These are phyloP conservation scores for Zaprionus tsacasi DNA, from an alignment of 1,140 invertebrate species.

Conservation along the genomic window DNA sequence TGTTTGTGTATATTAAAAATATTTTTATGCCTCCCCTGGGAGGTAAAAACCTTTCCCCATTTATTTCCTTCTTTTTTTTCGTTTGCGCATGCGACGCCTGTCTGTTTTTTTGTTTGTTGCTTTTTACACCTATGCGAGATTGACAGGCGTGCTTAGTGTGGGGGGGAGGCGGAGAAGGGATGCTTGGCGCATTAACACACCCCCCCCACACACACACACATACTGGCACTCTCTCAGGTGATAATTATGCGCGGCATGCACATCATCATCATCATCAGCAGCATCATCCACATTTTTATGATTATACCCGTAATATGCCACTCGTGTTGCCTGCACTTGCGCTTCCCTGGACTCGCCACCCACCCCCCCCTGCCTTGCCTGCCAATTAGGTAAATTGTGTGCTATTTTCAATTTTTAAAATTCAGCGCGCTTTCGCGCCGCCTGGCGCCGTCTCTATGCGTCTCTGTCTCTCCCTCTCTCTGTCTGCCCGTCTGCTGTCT, in stretches of 20 bases:
- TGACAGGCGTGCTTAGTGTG: constrained; percentile 56
- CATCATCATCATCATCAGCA: constrained; percentile 64
- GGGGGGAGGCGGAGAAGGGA: background rate
- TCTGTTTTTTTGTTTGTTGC: constrained; percentile 34
- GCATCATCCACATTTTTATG: constrained; percentile 65
- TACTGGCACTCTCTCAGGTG: constrained; percentile 4
- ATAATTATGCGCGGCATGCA: constrained; percentile 75
- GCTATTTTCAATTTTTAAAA: constrained; percentile 81
- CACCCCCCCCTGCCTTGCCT: constrained; percentile 4
- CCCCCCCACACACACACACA: constrained; percentile 9
- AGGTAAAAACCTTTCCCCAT: constrained; percentile 13
- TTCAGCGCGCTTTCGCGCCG: constrained; percentile 53
- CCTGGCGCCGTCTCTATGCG: background rate
- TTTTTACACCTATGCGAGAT: constrained; percentile 64
- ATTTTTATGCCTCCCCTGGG: constrained; percentile 52
- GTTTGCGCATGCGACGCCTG: constrained; percentile 62
- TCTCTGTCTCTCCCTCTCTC: constrained; percentile 9
- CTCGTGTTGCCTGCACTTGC: constrained; percentile 26
- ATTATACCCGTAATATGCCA: constrained; percentile 66
- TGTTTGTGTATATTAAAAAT: constrained; percentile 70
- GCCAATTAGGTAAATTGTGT: constrained; percentile 84
- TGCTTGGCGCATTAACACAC: constrained; percentile 44
- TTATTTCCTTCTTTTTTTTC: constrained; percentile 19
- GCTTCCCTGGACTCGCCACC: background rate
- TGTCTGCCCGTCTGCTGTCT: constrained; percentile 9